Percentiles rank a stretch among this genome's conserved stretches.
Evolutionary conservation across 2,113 vertebrate genomes (phyloP).

Genomic region (Sitta europaea): DNA sequence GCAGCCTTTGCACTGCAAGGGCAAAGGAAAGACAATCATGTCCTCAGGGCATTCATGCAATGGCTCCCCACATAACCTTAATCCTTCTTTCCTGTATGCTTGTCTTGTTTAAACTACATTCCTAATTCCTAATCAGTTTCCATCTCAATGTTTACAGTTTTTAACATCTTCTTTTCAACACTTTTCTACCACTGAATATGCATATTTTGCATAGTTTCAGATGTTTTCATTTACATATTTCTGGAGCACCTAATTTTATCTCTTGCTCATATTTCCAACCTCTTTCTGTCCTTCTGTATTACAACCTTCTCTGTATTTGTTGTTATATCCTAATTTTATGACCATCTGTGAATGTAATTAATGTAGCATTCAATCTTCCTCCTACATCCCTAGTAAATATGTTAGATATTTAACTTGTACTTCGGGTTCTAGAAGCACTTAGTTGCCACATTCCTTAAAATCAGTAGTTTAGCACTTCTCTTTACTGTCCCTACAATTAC

Average conservation of each 20-base stretch:
- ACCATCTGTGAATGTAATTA: constrained; percentile 65
- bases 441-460: not conserved
- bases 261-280: not conserved
- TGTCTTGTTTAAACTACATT: not conserved
- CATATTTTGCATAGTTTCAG: not conserved
- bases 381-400: constrained; percentile 39
- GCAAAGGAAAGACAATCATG: not conserved
- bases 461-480: not conserved
- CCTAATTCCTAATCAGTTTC: not conserved
- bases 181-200: not conserved
- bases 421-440: not conserved
- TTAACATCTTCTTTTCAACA: not conserved
- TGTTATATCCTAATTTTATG: not conserved
- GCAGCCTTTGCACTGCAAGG: not conserved
- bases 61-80: not conserved
- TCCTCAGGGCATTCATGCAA: accelerated
- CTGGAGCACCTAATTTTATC: constrained; percentile 1
- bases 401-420: constrained; percentile 27
- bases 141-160: not conserved
- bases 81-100: not conserved
- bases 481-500: not conserved
- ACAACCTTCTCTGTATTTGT: constrained; percentile 10
- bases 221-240: constrained; percentile 24
- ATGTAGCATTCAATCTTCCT: constrained; percentile 1
- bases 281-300: constrained; percentile 16